Conservation (phyloP, 2,888 invertebrate species). For the Plagodis pulveraria region DNA sequence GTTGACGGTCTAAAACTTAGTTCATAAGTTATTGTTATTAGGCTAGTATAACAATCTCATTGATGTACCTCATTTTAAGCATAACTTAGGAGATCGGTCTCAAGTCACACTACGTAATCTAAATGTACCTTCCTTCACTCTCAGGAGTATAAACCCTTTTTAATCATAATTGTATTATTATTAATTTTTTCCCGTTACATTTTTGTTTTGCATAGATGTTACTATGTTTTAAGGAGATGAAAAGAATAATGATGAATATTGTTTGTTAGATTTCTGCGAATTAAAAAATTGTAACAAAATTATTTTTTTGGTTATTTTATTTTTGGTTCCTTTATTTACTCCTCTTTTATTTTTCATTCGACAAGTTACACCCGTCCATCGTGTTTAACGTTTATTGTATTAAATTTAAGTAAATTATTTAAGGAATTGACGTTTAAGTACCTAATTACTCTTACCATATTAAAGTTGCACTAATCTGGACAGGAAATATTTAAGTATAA, state of each 20-base stretch:
- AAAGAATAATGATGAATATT: conserved; percentile 79
- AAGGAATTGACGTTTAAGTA: conserved; percentile 79
- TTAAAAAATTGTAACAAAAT: conserved; percentile 84
- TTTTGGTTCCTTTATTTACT: conserved; percentile 52
- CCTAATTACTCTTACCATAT: conserved; percentile 63
- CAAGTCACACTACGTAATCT: conserved; percentile 67
- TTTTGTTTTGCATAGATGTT: conserved; percentile 86
- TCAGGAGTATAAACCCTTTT: conserved; percentile 82
- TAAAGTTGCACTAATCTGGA: conserved; percentile 74
- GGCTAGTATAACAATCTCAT: conserved; percentile 80
- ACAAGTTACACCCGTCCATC: conserved; percentile 85
- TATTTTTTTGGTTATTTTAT: conserved; percentile 72
- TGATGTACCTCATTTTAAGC: conserved; percentile 74
- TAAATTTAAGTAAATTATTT: conserved; percentile 75
- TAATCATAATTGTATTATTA: conserved; percentile 63
- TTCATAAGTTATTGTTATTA: conserved; percentile 73
- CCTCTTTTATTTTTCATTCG: conserved; percentile 58
- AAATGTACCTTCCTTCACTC: conserved; percentile 83
- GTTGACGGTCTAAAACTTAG: conserved; percentile 67
- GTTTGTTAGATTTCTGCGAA: conserved; percentile 86
- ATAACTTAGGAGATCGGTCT: conserved; percentile 67
- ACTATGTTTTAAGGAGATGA: conserved; percentile 84
- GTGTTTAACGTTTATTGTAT: conserved; percentile 80
- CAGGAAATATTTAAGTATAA: conserved; percentile 66
- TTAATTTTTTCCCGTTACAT: conserved; percentile 79